These are phyloP conservation scores for Dolichopus griseipennis DNA, from an alignment of 2,888 invertebrate species.

Conservation along the genomic window DNA sequence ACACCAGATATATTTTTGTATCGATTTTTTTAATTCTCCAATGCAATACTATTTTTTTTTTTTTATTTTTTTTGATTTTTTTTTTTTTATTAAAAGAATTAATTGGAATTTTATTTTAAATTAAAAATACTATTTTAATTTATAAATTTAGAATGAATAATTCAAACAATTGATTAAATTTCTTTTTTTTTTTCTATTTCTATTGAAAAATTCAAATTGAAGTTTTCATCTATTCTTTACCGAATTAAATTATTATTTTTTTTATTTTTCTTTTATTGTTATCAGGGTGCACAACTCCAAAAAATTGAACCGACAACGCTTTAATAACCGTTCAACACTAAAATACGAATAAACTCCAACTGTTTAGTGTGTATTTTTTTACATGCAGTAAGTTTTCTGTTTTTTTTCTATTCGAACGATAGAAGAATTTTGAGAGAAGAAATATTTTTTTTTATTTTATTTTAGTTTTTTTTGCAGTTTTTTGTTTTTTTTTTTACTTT, in stretches of 20 bases:
- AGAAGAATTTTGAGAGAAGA: not conserved
- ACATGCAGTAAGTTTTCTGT: too few species aligned
- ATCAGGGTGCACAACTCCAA: not conserved
- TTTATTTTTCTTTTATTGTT: not conserved
- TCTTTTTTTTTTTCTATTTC: not conserved
- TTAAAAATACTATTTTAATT: not conserved
- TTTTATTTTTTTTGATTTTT: not conserved
- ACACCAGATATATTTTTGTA: slow-evolving; percentile 3
- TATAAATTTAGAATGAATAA: not conserved
- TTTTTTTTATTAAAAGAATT: not conserved
- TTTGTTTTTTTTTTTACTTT: too few species aligned
- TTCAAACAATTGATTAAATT: not conserved
- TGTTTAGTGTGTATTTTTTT: not conserved
- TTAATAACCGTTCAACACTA: not conserved
- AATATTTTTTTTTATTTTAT: not conserved
- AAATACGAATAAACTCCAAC: not conserved
- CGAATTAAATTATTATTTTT: not conserved
- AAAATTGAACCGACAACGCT: not conserved
- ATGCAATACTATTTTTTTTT: not conserved
- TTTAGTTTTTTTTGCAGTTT: too few species aligned
- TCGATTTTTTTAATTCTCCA: not conserved
- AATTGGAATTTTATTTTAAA: not conserved
- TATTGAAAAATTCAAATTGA: not conserved
- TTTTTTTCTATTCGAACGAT: too few species aligned
- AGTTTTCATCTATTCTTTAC: not conserved